Conservation (phyloP, 2,797 vertebrate species). For the Phataginus tetradactyla region DNA sequence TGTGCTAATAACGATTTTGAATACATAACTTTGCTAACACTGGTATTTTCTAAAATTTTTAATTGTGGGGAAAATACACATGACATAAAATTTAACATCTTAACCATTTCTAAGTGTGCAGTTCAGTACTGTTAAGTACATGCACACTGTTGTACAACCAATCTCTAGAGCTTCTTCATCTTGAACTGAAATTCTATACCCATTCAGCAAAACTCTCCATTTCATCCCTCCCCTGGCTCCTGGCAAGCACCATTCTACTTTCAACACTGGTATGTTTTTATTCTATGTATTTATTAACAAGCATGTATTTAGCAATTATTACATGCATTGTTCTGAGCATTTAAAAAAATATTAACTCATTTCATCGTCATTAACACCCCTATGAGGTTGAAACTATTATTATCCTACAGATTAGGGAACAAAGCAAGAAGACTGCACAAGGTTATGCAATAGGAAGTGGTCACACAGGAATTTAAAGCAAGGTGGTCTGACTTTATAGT, state of each 20-base stretch:
- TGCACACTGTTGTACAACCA: background rate
- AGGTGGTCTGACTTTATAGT: background rate
- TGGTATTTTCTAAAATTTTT: background rate
- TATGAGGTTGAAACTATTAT: background rate
- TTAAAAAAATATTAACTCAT: slow-evolving; percentile 43
- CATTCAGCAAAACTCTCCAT: background rate
- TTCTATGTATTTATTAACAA: slow-evolving; percentile 40
- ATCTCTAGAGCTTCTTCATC: background rate
- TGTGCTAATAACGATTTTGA: background rate
- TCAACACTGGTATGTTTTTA: slow-evolving; percentile 13
- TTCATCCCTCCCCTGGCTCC: background rate
- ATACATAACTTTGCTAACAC: background rate
- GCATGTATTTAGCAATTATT: background rate
- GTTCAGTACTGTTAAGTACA: background rate
- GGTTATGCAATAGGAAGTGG: slow-evolving; percentile 22
- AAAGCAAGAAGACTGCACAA: background rate
- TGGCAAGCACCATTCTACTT: background rate
- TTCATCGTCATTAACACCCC: slow-evolving; percentile 39
- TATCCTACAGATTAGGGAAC: slow-evolving; percentile 57
- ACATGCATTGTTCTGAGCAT: background rate
- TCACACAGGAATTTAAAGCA: slow-evolving; percentile 35
- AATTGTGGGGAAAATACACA: background rate
- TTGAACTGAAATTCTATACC: slow-evolving; percentile 5
- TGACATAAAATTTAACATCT: background rate
- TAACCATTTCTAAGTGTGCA: background rate